Conservation (phyloP, 2,113 vertebrate genomes). For the Acrocephalus kingi region DNA sequence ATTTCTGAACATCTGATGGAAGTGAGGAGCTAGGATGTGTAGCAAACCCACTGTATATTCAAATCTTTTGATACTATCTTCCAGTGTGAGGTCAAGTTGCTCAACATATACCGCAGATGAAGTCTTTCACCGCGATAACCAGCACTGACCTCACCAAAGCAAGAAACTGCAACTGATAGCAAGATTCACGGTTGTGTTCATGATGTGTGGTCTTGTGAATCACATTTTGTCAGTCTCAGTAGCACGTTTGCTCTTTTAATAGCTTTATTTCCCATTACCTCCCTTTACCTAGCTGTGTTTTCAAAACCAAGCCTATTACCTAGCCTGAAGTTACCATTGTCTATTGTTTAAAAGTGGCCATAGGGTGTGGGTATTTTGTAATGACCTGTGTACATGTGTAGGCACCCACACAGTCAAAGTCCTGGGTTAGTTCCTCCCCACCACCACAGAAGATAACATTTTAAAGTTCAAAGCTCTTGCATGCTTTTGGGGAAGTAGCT, state of each 20-base stretch:
- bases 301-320: not conserved
- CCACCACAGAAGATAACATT: not conserved
- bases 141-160: not conserved
- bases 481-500: not conserved
- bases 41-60: not conserved
- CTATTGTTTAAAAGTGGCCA: not conserved
- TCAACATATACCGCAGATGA: too few species aligned
- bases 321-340: not conserved
- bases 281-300: not conserved
- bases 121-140: too few species aligned
- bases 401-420: not conserved
- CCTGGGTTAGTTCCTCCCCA: not conserved
- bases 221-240: not conserved
- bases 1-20: not conserved
- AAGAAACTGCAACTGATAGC: not conserved
- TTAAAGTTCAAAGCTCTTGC: not conserved
- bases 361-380: not conserved
- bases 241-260: not conserved
- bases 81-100: not conserved
- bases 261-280: not conserved
- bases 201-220: not conserved
- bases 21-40: not conserved
- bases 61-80: not conserved
- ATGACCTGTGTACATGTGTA: fast-evolving
- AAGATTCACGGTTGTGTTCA: not conserved